phyloP scores from a whole-genome alignment of 2,113 vertebrate genomes.

The Onychorhynchus coronatus region DNA sequence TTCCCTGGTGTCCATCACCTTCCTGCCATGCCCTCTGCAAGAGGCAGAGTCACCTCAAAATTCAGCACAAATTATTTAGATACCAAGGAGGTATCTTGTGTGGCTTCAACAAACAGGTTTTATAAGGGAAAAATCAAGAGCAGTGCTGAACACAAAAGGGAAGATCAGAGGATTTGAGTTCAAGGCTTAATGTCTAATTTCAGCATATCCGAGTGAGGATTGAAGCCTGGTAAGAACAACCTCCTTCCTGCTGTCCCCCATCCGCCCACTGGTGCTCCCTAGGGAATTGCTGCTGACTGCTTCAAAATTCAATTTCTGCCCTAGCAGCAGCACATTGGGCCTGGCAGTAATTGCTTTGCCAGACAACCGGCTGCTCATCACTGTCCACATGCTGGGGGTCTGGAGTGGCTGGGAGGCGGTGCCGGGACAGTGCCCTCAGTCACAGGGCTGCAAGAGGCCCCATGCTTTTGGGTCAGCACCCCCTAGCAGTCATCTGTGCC shows the following conservation, averaged over 20 bases:
- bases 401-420: accelerated
- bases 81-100: neutral
- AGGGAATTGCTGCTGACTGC: neutral
- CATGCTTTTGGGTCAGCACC: neutral
- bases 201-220: neutral
- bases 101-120: neutral
- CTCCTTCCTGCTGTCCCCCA: neutral
- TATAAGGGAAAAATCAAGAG: neutral
- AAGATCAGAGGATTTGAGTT: neutral
- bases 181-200: slow-evolving; percentile 5
- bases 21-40: neutral
- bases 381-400: neutral
- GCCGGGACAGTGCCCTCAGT: neutral
- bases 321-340: neutral
- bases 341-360: neutral
- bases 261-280: neutral
- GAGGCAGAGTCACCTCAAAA: neutral
- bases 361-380: neutral
- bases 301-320: neutral
- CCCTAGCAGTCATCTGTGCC: neutral
- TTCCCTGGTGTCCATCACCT: neutral
- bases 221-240: neutral
- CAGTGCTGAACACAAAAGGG: neutral
- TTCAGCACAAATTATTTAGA: neutral
- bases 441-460: neutral